Base-by-base conservation (phyloP, 2,888 invertebrate genomes). In the Chymomyza procnemis region DNA sequence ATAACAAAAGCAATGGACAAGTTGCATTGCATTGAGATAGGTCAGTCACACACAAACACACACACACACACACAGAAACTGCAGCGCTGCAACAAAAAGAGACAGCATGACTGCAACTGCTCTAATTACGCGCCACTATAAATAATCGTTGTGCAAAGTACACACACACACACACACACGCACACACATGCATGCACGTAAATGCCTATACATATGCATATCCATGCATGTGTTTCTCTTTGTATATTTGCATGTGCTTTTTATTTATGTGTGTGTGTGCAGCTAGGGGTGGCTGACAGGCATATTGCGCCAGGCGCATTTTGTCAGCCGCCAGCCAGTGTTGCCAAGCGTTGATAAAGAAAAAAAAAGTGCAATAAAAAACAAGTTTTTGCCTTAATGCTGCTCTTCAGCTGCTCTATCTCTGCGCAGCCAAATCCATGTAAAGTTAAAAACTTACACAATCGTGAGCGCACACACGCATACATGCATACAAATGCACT, bases 11-110 rank as follows among this genome's bases (percentile, higher is more conserved):
- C 73, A 78, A 77, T 67, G 75, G 73, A 74, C 84, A 88, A 88
- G 84, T 78, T 74, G 74, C 71, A 80, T 88, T 88, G 87, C 88
- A 88, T 88, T 88, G 88, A 87, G 88, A 80, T 87, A 88, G 88
- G 88, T 88, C 88, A 88, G 88, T 88, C 88, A 87, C 88, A 84
- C 70, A 76, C 77, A 69, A 66, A 75, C 66, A 71, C 71, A 65
- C 22, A 67, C 56, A 66, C 56, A 66, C 50, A 16, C 54, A 60
- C 46, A 65, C 16, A 47, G 19, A 66, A 30, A 64, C 68, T 14
- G 65, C 64, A 68, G 75, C 55, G 79, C 41, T 18, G 56, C 73
- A 14, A 67, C 74, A 67, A 67, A 59, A 66, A 34, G 52, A 69
- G 21, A 16, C 50, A 54, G 67, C n/a, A 67, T 61, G 57, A 41